Percentiles rank a stretch among this genome's conserved stretches.
These are phyloP conservation scores for Suricata suricatta DNA, from an alignment of 2,113 vertebrate species.

Conservation along the genomic window DNA sequence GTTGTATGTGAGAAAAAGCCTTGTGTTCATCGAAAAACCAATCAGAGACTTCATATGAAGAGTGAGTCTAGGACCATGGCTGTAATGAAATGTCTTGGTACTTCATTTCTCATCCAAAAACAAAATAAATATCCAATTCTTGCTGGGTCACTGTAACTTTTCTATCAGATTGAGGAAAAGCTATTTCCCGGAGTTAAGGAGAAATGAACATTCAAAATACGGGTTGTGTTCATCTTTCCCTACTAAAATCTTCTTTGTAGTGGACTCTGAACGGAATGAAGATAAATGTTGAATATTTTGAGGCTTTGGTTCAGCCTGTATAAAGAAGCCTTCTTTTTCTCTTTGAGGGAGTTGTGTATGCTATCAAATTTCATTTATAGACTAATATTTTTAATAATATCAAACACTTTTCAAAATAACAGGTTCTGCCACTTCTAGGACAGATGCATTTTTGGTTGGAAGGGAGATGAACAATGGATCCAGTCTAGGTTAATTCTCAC, in stretches of 20 bases:
- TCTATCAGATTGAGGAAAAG: conserved; percentile 14
- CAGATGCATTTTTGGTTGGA: not conserved
- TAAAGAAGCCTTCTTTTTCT: not conserved
- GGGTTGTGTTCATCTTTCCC: not conserved
- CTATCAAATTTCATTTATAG: not conserved
- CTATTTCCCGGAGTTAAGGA: not conserved
- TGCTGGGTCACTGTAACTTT: conserved; percentile 19
- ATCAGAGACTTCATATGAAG: not conserved
- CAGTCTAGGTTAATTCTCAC: not conserved
- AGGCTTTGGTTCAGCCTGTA: not conserved
- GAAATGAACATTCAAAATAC: conserved; percentile 22
- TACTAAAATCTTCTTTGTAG: not conserved
- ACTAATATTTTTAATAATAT: conserved; percentile 10
- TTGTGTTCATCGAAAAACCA: not conserved
- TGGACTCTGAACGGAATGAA: not conserved
- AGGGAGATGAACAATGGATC: not conserved
- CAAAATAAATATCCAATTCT: conserved; percentile 26
- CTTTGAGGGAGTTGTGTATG: not conserved
- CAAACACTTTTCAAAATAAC: not conserved
- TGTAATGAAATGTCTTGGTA: not conserved
- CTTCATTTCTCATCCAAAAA: conserved; percentile 44
- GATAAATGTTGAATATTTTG: not conserved
- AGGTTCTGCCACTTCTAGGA: not conserved
- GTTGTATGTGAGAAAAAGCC: not conserved
- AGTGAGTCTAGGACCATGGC: not conserved